Conservation (phyloP, 2,797 vertebrate species). For the Mionectes olivaceus region DNA sequence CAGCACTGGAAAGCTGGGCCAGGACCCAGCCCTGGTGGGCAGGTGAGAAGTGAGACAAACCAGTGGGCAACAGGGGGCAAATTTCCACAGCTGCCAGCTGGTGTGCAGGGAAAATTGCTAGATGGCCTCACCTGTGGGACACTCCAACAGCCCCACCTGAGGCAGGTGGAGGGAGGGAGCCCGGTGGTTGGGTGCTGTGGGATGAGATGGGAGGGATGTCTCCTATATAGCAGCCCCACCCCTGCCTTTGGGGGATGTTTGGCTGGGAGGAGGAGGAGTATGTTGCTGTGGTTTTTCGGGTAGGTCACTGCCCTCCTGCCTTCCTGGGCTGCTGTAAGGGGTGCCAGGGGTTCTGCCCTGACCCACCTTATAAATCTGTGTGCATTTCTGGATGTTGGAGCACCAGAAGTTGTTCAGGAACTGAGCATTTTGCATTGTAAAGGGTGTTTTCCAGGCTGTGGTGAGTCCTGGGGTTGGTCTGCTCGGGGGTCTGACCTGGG, state of each 20-base stretch:
- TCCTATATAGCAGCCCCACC: background rate
- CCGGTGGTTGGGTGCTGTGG: background rate
- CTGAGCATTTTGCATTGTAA: fast-evolving
- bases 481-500: background rate
- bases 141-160: background rate
- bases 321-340: background rate
- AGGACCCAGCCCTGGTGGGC: background rate
- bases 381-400: background rate
- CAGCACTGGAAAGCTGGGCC: background rate
- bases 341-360: background rate
- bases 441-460: background rate
- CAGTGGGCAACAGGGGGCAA: background rate
- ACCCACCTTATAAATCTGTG: background rate
- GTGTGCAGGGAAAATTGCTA: background rate
- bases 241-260: fast-evolving
- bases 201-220: background rate
- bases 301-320: background rate
- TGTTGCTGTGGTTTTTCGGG: background rate
- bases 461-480: background rate
- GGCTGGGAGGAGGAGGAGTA: background rate
- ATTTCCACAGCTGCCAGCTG: background rate
- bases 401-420: background rate
- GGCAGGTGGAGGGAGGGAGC: background rate
- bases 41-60: background rate
- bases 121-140: background rate